Evolutionary conservation across 2,888 invertebrate species (phyloP), one percentile per base, ranked within the genome.

Genomic region (Onchidella celtica): DNA sequence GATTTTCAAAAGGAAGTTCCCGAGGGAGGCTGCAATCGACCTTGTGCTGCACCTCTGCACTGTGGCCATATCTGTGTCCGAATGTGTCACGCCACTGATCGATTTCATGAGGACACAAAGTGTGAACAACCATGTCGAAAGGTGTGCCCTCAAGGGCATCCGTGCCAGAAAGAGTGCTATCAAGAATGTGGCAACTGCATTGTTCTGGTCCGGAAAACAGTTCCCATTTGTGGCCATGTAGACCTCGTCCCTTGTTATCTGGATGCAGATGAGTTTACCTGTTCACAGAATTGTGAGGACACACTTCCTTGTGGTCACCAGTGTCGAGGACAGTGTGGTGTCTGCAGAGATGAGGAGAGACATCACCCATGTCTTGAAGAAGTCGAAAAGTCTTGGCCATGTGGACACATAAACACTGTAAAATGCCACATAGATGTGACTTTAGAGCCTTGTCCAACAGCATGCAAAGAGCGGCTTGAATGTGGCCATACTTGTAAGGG

Each of bases 141-240:
- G 77, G 74, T 83, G 36, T 91, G 91, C 76, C 80, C 76, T 47
- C 40, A 83, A 70, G 72, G 77, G 24, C 86, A 86, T 40, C 77
- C 69, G 17, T 88, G 91, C 84, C 63, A 68, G n/a, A 88, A 87
- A 78, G 76, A 83, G 55, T 96, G 96, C 86, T 92, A 91, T 85
- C 94, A 95, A 88, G 84, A 88, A 1, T 92, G 92, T 85, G 88
- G 88, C 32, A 74, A 86, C 3, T 92, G 92, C 78, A 40, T 57
- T n/a, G 81, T 86, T 9, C 66, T 32, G 24, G 88, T 91, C 14
- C 69, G 79, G 17, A 90, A 89, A 81, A 68, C 68, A 9, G 82
- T 91, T 0, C 88, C 91, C 9, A 74, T 74, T 24, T 93, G 92
- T 83, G 85, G 86, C 6, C 93, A 93, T 82, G 69, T 38, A 21